Conservation (phyloP, 2,888 invertebrate species). For the Rhamnusium bicolor region DNA sequence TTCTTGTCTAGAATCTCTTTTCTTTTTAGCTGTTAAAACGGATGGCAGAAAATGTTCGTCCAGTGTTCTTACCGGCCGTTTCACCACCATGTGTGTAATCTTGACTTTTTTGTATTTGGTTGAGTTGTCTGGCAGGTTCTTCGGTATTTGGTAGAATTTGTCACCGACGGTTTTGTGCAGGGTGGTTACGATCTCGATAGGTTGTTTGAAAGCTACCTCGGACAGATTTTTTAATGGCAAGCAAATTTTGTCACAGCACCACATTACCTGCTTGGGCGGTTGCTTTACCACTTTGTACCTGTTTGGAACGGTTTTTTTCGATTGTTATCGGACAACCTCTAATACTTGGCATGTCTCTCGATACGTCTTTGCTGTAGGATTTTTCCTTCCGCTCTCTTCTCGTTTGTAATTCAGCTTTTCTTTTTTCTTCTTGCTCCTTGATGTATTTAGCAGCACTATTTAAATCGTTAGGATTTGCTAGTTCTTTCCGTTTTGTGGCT, state of each 20-base stretch:
- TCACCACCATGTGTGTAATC: conserved; percentile 7
- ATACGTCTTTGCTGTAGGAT: not conserved
- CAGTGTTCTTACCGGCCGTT: not conserved
- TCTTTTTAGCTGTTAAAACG: not conserved
- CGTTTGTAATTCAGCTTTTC: not conserved
- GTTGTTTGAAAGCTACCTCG: not conserved
- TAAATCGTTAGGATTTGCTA: not conserved
- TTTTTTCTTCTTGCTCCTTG: not conserved
- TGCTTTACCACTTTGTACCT: not conserved
- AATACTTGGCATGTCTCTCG: not conserved
- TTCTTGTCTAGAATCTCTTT: not conserved
- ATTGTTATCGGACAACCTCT: not conserved
- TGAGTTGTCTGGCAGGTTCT: not conserved
- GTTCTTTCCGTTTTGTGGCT: not conserved
- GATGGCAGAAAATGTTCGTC: conserved; percentile 8
- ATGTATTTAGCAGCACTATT: not conserved
- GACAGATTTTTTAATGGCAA: conserved; percentile 28
- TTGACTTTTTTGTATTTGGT: conserved; percentile 1
- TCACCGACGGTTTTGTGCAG: conserved; percentile 19
- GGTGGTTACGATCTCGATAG: conserved; percentile 12
- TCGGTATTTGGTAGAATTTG: conserved; percentile 12
- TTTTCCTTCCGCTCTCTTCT: not conserved
- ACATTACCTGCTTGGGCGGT: not conserved
- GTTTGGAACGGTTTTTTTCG: conserved; percentile 14
- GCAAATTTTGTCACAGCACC: conserved; percentile 24